These are phyloP conservation scores for Apotomis capreana DNA, from an alignment of 2,888 invertebrate genomes.

Conservation along the genomic window DNA sequence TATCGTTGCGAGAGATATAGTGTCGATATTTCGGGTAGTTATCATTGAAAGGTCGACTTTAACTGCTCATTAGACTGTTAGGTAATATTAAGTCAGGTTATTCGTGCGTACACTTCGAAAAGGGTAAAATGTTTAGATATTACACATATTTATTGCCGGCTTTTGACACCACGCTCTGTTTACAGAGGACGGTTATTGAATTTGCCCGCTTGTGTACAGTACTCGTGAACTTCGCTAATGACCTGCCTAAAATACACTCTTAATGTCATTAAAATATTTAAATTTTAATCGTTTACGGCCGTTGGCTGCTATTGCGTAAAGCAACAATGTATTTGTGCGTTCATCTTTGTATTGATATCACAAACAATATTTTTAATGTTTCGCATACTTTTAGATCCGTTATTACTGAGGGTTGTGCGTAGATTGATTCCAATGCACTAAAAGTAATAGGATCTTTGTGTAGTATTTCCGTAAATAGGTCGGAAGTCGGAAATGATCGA, in stretches of 20 bases:
- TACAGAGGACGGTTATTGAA: constrained; percentile 38
- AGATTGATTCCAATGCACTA: no score
- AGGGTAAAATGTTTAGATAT: constrained; percentile 7
- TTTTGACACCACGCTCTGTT: constrained; percentile 32
- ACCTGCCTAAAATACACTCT: constrained; percentile 28
- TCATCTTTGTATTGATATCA: no score
- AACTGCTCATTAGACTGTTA: not conserved
- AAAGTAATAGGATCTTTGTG: no score
- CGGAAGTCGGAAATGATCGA: no score
- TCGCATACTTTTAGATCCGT: not conserved
- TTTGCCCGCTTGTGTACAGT: constrained; percentile 28
- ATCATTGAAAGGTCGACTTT: no score
- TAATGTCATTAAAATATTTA: constrained; percentile 16
- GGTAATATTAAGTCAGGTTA: not conserved
- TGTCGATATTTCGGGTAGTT: no score
- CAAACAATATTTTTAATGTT: not conserved
- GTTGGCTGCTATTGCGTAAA: not conserved
- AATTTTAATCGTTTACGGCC: constrained; percentile 13
- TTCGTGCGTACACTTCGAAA: constrained; percentile 1
- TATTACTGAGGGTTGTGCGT: not conserved
- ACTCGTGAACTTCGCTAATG: constrained; percentile 26
- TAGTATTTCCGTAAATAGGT: no score
- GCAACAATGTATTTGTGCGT: not conserved
- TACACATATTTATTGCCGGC: constrained; percentile 30
- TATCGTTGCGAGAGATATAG: no score